Percentiles rank a stretch among this genome's conserved stretches.
These are phyloP conservation scores for Chymomyza procnemis DNA, from an alignment of 2,888 invertebrate species.

Conservation along the genomic window DNA sequence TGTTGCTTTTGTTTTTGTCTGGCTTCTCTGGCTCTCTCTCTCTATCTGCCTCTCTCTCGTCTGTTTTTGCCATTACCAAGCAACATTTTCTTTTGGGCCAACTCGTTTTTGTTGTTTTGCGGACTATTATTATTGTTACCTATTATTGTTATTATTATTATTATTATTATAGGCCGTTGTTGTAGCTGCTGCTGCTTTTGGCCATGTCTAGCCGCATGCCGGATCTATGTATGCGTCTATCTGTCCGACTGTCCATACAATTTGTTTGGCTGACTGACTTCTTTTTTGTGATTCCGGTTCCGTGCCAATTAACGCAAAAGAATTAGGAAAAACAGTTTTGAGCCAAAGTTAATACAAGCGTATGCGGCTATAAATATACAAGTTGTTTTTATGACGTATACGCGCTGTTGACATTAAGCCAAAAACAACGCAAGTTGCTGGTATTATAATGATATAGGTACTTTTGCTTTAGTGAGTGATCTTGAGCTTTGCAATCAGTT, in stretches of 20 bases:
- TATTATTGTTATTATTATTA: background rate
- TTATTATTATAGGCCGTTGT: background rate
- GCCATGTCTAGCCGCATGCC: background rate
- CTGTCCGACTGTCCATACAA: too few species aligned
- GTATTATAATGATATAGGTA: too few species aligned
- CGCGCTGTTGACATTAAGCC: too few species aligned
- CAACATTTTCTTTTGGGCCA: background rate
- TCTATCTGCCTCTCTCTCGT: too few species aligned
- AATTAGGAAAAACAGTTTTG: background rate
- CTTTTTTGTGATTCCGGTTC: background rate
- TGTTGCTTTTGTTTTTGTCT: slow-evolving; percentile 8
- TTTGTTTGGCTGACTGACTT: background rate
- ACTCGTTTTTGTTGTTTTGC: slow-evolving; percentile 10
- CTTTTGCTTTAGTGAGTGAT: too few species aligned
- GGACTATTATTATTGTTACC: background rate
- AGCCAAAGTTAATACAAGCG: background rate
- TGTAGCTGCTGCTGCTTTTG: too few species aligned
- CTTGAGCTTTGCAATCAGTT: too few species aligned
- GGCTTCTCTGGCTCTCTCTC: too few species aligned
- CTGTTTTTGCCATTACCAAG: slow-evolving; percentile 2
- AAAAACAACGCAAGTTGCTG: too few species aligned
- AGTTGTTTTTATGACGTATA: background rate
- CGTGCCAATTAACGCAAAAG: background rate
- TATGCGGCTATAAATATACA: background rate
- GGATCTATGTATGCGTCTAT: background rate